Evolutionary conservation across 2,888 invertebrate genomes (phyloP).

Genomic region (Dolichopus griseipennis): DNA sequence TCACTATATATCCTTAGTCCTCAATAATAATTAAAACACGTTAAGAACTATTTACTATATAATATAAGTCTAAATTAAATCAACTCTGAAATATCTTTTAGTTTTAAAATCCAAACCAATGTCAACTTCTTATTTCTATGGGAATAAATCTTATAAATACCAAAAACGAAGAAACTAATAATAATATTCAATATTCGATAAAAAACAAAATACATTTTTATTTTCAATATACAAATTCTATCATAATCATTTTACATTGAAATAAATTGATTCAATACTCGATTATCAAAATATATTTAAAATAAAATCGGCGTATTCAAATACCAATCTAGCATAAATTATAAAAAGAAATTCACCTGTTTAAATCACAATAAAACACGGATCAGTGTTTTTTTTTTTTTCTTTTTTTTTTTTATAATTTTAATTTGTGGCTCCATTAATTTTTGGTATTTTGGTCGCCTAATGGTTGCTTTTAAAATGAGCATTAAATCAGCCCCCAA

Average conservation of each 20-base stretch:
- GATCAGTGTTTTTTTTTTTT: neutral
- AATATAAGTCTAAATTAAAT: too few relatives aligned
- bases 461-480: conserved; percentile 4
- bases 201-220: too few relatives aligned
- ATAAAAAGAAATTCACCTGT: conserved; percentile 2
- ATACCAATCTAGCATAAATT: conserved; percentile 4
- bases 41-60: too few relatives aligned
- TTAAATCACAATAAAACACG: conserved; percentile 6
- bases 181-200: too few relatives aligned
- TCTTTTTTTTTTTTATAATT: neutral
- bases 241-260: neutral
- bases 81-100: too few relatives aligned
- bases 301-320: neutral
- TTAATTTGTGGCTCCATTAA: conserved; percentile 6
- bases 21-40: too few relatives aligned
- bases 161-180: too few relatives aligned
- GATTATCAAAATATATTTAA: too few relatives aligned
- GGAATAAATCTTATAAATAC: too few relatives aligned
- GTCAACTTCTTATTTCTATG: too few relatives aligned
- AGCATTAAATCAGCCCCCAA: conserved; percentile 6
- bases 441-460: conserved; percentile 1
- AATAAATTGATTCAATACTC: neutral
- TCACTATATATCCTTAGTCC: too few relatives aligned
- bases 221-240: neutral
- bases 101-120: too few relatives aligned